Evolutionary conservation across 1,140 invertebrate species (phyloP), one percentile per base, ranked within the genome.

Genomic region (Caenorhabditis inopinata): DNA sequence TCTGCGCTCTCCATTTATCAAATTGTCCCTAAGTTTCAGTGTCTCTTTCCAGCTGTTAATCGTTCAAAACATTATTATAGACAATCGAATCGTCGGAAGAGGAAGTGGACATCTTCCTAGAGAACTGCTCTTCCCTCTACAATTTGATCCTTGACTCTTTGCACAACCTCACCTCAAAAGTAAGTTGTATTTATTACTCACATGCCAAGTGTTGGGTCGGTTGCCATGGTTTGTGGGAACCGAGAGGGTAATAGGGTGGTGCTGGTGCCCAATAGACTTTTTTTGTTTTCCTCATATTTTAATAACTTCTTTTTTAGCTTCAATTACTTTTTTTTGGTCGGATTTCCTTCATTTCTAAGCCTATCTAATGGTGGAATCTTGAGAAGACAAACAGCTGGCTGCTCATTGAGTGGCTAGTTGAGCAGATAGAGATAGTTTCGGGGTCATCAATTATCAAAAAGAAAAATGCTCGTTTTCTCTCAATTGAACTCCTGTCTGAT

Each of bases 101-200:
- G 16, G 79, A 80, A 45, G 51, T 77, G 21, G 80, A 81, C 38
- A 42, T 83, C 14, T 83, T 83, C 47, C 25, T 82, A 7, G 82
- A 83, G 53, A 78, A 83, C 58, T 83, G 82, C 75, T 80, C 74
- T 27, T 83, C 79, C 5, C 75, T 83, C 42, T 83, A 83, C 82
- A 83, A 74, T 78, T 74, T 81, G 62, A 80, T 83, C 75, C 80
- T 83, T 35, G 82, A 83, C 58, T 51, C 74, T 4, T 51, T 83
- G 35, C 74, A 83, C 76, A 81, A 83, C 42, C 46, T 82, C 42
- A 79, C 79, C 29, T 62, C 58, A 68, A 78, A 82, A 75, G 82
- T 83, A 47, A 27, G 79, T 51, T 32, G 2, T 58, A 23, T 53
- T 58, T 32, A 18, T 79, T 79, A 18, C n/a, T n/a, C n/a, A n/a